Percentiles rank a stretch among this genome's conserved stretches.
Evolutionary conservation across 2,797 vertebrate species (phyloP).

Genomic region (Phylloscopus collybita): DNA sequence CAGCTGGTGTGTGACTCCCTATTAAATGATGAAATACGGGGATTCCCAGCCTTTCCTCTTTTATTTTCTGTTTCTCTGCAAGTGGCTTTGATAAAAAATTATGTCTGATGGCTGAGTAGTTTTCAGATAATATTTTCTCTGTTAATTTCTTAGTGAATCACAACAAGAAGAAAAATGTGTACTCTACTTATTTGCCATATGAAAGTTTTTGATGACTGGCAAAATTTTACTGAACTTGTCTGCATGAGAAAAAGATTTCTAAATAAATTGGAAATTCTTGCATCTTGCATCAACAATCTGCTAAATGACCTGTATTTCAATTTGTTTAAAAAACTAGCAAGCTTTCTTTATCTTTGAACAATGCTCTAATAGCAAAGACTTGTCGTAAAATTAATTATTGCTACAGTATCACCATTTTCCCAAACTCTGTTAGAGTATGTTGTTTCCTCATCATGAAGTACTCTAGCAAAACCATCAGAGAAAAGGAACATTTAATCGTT

Average conservation of each 20-base stretch:
- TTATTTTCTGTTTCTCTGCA: not conserved
- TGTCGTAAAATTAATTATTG: not conserved
- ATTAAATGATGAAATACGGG: not conserved
- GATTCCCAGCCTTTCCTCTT: not conserved
- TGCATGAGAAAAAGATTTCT: not conserved
- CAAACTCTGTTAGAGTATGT: not conserved
- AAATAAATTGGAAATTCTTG: not conserved
- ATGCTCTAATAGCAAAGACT: not conserved
- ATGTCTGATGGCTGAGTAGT: not conserved
- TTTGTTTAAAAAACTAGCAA: not conserved
- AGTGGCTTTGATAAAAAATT: not conserved
- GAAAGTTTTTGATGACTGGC: not conserved
- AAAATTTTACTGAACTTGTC: not conserved
- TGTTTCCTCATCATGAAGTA: not conserved
- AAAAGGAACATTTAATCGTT: not conserved
- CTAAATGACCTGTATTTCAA: not conserved
- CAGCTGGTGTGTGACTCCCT: not conserved
- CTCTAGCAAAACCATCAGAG: not conserved
- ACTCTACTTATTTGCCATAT: not conserved
- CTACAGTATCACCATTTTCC: not conserved
- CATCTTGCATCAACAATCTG: not conserved
- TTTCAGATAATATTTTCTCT: not conserved
- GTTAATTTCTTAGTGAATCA: not conserved
- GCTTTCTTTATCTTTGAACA: not conserved
- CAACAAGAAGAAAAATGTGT: rapidly evolving